Conservation (phyloP, 2,113 vertebrate species). For the Eupsittula cactorum region DNA sequence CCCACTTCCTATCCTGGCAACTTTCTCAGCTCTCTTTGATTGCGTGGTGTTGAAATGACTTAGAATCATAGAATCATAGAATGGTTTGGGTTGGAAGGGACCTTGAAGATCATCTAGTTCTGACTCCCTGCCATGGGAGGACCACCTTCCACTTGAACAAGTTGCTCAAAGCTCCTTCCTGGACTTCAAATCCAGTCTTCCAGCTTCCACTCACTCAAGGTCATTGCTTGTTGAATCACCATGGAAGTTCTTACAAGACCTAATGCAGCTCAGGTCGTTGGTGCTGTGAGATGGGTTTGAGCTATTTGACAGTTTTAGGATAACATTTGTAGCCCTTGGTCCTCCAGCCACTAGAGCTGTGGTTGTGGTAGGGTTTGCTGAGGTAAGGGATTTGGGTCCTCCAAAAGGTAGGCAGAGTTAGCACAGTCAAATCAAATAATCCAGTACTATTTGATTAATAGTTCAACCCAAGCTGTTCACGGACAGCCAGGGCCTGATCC, state of each 20-base stretch:
- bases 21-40: background rate
- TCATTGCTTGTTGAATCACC: background rate
- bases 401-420: background rate
- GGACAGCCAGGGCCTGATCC: background rate
- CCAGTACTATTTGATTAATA: background rate
- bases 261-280: background rate
- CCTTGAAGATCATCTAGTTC: background rate
- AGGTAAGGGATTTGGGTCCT: background rate
- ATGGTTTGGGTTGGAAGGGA: background rate
- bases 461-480: background rate
- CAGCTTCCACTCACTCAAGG: background rate
- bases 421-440: background rate
- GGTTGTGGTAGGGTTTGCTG: background rate
- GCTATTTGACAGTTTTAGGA: background rate
- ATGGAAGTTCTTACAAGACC: background rate
- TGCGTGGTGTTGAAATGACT: background rate
- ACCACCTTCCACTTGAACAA: background rate
- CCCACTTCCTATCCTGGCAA: background rate
- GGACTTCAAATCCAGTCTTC: background rate
- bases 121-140: background rate
- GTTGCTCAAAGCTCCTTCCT: background rate
- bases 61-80: background rate
- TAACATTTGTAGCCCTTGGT: background rate
- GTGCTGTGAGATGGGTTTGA: background rate
- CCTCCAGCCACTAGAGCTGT: background rate